Conservation (phyloP, 2,113 vertebrate species). For the Xiphophorus maculatus region DNA sequence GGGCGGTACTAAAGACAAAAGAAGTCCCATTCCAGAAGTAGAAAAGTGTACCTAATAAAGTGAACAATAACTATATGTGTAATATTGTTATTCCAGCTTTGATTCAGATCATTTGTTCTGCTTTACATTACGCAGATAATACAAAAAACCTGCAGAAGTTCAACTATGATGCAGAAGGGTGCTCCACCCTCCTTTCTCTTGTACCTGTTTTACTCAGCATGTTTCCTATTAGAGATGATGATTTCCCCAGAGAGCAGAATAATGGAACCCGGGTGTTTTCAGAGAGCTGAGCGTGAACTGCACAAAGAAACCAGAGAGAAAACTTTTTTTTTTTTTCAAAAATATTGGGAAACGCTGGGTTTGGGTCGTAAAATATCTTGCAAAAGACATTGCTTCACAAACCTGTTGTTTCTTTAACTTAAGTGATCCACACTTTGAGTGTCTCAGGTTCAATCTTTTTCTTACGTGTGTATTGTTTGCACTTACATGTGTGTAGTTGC, state of each 20-base stretch:
- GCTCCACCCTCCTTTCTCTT: slow-evolving; percentile 8
- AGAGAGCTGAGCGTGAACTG: slow-evolving; percentile 65
- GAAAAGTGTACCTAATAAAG: too few species aligned
- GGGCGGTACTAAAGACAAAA: too few species aligned
- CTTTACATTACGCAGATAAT: not conserved
- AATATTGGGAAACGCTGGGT: slow-evolving; percentile 67
- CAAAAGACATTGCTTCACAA: slow-evolving; percentile 60
- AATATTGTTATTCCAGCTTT: not conserved
- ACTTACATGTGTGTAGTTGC: slow-evolving; percentile 13
- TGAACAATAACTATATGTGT: too few species aligned
- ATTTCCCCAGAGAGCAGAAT: slow-evolving; percentile 71
- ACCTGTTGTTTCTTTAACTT: slow-evolving; percentile 52
- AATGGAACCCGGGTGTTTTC: slow-evolving; percentile 70
- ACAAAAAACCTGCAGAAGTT: not conserved
- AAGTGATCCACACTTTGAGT: slow-evolving; percentile 32
- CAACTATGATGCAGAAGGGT: slow-evolving; percentile 18
- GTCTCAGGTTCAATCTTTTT: slow-evolving; percentile 49
- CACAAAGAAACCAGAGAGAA: slow-evolving; percentile 57
- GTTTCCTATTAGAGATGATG: slow-evolving; percentile 76
- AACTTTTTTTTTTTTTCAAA: slow-evolving; percentile 44
- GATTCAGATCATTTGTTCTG: not conserved
- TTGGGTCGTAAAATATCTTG: slow-evolving; percentile 59
- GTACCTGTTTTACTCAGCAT: slow-evolving; percentile 40
- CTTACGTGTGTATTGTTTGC: not conserved
- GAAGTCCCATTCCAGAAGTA: too few species aligned